Base-by-base conservation (phyloP, 2,888 invertebrate species). In the Barypeithes pellucidus region DNA sequence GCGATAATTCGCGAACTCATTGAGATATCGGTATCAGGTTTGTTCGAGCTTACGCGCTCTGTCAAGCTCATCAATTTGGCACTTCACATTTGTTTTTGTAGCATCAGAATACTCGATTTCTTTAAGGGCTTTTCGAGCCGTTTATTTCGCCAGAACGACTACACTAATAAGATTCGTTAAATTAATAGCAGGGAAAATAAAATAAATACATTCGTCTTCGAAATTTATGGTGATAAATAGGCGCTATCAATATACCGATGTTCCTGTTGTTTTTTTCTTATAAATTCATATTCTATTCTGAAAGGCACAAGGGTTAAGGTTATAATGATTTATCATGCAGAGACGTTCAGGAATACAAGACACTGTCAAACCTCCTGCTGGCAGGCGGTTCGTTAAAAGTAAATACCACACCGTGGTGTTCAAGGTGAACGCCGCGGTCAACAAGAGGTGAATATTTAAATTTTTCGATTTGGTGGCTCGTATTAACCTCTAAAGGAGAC, bases 271-370 rank as follows among this genome's bases (percentile, higher is more conserved):
- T 39, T 24, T 57, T 22, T 54, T 54, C 29, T 54, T 7, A 54
- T 33, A 18, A 33, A 54, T 33, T 29, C 16, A 57, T 57, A 57
- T 33, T 16, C 54, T 57, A 57, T 33, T 16, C 16, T 33, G 9
- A 57, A 16, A 14, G 0, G 33, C 11, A 33, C 33, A 54, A 66
- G 66, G 66, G 54, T 66, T 66, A 66, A 66, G 66, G 66, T 66
- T 66, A 57, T 41, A 22, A 65, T 52, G 66, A 66, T 66, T 66
- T 66, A 66, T 66, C 66, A 66, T 43, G 54, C 57, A 66, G 57
- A 57, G 20, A 33, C 43, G 43, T 66, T 45, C 41, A 57, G 43
- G 43, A 57, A 57, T 57, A 66, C 57, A 54, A 66, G 57, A 66
- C 50, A 47, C 54, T 57, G 66, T 54, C 57, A 66, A 57, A 57